These are phyloP conservation scores for human (Homo sapiens) DNA, from an alignment of 2,113 vertebrate genomes.

Conservation along the genomic window DNA sequence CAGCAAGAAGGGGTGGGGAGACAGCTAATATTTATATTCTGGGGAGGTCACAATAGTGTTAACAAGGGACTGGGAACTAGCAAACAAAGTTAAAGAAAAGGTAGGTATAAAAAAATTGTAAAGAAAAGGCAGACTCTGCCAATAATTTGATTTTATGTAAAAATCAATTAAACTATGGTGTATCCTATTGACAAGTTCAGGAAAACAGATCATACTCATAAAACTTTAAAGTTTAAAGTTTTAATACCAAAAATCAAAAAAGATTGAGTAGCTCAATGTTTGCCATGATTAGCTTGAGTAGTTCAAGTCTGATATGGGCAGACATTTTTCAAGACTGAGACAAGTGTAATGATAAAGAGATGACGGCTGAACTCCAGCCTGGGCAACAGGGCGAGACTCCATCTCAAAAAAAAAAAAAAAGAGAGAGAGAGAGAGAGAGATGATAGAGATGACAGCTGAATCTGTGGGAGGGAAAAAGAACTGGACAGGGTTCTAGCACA, in stretches of 20 bases:
- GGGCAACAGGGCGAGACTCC: too few species aligned
- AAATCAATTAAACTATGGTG: background rate
- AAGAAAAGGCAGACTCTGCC: background rate
- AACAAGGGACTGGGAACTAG: background rate
- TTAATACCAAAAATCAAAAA: background rate
- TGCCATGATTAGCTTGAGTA: background rate
- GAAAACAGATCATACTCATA: background rate
- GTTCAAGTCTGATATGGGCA: background rate
- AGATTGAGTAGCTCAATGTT: background rate
- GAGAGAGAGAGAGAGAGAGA: too few species aligned
- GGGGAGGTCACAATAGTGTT: background rate
- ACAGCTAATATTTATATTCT: background rate
- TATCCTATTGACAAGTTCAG: constrained; percentile 10
- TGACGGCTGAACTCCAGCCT: too few species aligned
- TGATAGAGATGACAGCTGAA: background rate
- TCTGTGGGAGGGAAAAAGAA: background rate
- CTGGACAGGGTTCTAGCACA: background rate
- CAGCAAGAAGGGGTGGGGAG: background rate
- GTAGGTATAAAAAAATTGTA: background rate
- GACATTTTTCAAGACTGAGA: background rate
- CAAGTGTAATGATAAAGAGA: background rate
- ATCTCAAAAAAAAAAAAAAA: too few species aligned
- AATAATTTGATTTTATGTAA: background rate
- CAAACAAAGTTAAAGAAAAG: background rate
- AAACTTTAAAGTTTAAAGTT: background rate